Base-by-base conservation (phyloP, 2,888 invertebrate species). In the Drosophila anceps region DNA sequence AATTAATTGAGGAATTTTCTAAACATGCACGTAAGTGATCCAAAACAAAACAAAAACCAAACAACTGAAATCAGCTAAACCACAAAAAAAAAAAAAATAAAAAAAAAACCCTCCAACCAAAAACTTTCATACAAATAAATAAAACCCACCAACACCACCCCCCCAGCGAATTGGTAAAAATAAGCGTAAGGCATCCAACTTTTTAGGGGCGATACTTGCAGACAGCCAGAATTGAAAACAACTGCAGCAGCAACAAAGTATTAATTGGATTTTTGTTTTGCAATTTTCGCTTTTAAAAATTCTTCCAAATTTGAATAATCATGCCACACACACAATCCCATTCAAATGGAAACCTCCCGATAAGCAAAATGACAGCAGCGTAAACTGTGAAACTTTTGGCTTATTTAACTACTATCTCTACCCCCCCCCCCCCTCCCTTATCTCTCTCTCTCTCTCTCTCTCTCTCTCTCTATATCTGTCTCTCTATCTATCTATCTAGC, bases 1-100 rank as follows among this genome's bases (percentile, higher is more conserved):
- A 98, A 96, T 97, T 98, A 95, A 96, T 97, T 95, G 98, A 98
- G 96, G 98, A 98, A 96, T 98, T 98, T 96, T 96, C 97, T 95
- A 98, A 98, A 96, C 97, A 98, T 96, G 98, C 98, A 97, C 98
- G 98, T 98, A 98, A 97, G 98, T 97, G 92, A 92, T 92, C 75
- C 81, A 90, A 85, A 79, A 74, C 59, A 72, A 68, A 86, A 77
- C 31, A 55, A 64, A 67, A 72, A 70, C 48, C 60, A 65, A 75
- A 73, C 18, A 31, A 62, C 13, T 41, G 69, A 80, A 55, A 76
- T 64, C 60, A 77, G 46, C 53, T 48, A 61, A 77, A 79, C n/a
- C 44, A 59, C n/a, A n/a, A n/a, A n/a, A n/a, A n/a, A n/a, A n/a
- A n/a, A n/a, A n/a, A n/a, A n/a, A n/a, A n/a, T n/a, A n/a, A n/a